A percentile compares a stretch with the other conserved stretches of the same genome.
These are phyloP conservation scores for Zosterops japonicus DNA, from an alignment of 2,113 vertebrate species.

Conservation along the genomic window DNA sequence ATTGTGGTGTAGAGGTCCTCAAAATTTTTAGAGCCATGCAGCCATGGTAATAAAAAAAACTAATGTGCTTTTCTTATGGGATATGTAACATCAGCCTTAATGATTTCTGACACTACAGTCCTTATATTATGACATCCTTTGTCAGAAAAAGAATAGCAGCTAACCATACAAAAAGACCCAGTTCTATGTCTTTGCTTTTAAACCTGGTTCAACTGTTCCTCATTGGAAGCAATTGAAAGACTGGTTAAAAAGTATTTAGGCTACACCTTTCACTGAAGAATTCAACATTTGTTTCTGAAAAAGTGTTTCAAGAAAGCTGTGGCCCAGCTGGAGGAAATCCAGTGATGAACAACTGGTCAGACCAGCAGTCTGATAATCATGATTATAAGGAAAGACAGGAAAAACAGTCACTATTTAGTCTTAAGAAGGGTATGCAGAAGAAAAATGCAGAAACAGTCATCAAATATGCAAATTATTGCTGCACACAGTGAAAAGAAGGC, in stretches of 20 bases:
- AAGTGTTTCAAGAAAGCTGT: background rate
- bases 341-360: background rate
- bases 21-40: background rate
- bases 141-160: background rate
- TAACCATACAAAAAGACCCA: fast-evolving
- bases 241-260: background rate
- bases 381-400: background rate
- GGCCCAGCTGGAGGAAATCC: background rate
- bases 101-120: background rate
- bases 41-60: background rate
- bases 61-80: background rate
- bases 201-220: background rate
- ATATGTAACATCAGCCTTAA: background rate
- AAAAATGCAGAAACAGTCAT: background rate
- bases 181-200: background rate
- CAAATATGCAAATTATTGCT: background rate
- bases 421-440: background rate
- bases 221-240: background rate
- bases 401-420: background rate
- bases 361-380: background rate
- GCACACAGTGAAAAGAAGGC: background rate
- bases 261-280: background rate
- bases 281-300: background rate
- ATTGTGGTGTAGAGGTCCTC: background rate
- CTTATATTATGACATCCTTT: background rate